Evolutionary conservation across 2,888 invertebrate species (phyloP), one percentile per base, ranked within the genome.

Genomic region (Cephalotes varians): DNA sequence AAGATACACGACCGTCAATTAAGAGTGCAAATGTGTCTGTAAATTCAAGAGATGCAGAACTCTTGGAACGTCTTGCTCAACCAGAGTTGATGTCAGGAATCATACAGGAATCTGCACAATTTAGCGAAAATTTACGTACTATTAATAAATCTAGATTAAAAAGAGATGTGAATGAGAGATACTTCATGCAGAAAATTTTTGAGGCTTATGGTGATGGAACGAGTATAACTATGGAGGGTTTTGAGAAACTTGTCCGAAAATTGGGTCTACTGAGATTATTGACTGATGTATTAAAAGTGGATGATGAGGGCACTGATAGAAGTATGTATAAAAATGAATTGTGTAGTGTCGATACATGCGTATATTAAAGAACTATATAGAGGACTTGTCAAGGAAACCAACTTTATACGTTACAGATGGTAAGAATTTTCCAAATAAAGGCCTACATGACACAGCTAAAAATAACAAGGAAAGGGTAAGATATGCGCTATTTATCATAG

Each of bases 181-280:
- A 96, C 72, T 97, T 96, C 92, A 95, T 97, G 71, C 96, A 96
- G 84, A 96, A 96, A 93, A 95, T 98, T 79, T 97, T 98, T 93
- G 95, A 95, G 58, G 95, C 96, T 91, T 97, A 96, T 91, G 97
- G 97, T 0, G 96, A 97, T 91, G 96, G 96, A 0, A 95, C 95
- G 7, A 96, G 95, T 54, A 95, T 96, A 94, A 96, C 96, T 12
- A 96, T 97, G 95, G 96, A 96, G 5, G 97, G 96, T n/a, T 97
- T 98, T 90, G 96, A 97, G 86, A 96, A 94, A 74, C 96, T 98
- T 95, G 95, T 98, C 12, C 95, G 95, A 72, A 96, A 95, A 60
- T 91, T 97, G 86, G 96, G 96, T 25, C 94, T 97, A 4, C 94
- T 95, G 77, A 95, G 95, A 83, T 93, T 96, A 85, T 93, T 96